Evolutionary conservation across 2,113 vertebrate genomes (phyloP), one percentile per base, ranked within the genome.

Genomic region (human (Homo sapiens)): DNA sequence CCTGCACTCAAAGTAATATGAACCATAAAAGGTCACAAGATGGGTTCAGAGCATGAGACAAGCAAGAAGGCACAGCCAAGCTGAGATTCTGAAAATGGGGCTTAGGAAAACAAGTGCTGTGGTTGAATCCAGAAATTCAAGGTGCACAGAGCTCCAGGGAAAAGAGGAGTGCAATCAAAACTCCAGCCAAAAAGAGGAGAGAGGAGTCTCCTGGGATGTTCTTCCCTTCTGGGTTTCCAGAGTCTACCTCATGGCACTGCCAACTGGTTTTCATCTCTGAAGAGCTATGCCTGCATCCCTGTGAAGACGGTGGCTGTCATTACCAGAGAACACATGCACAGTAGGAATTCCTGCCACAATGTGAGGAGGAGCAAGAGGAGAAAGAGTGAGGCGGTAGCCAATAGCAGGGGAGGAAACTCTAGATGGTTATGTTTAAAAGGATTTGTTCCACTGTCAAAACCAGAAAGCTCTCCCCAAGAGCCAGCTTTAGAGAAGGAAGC

Each of bases 371-470:
- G 82, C 94, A 88, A 59, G 82, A 94, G 91, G 93, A 93, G 95
- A 94, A 94, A 0, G 17, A 81, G 86, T 40, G 38, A 80, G n/a
- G 25, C 52, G 61, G 68, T 17, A 50, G n/a, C 23, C 93, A 57
- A 85, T 96, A 96, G 97, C 98, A 96, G 94, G 94, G 97, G 95
- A 94, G 89, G 57, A 5, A 72, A 45, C 83, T 79, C 96, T 92
- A 14, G 92, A 97, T 89, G 95, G 97, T 96, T 83, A 87, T n/a
- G 72, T 98, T 98, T 98, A 98, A 98, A 98, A 95, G 98, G 98
- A 99, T 99, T 98, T 98, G 98, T 98, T 99, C 98, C 97, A 97
- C 98, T 98, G 98, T 98, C 98, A 98, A 90, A 96, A 97, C 97
- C 95, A 97, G 98, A 98, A 98, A 97, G 96, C 93, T 94, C 97